A percentile compares a stretch with the other conserved stretches of the same genome.
Evolutionary conservation across 2,113 vertebrate genomes (phyloP).

Genomic region (Phalacrocorax carbo): DNA sequence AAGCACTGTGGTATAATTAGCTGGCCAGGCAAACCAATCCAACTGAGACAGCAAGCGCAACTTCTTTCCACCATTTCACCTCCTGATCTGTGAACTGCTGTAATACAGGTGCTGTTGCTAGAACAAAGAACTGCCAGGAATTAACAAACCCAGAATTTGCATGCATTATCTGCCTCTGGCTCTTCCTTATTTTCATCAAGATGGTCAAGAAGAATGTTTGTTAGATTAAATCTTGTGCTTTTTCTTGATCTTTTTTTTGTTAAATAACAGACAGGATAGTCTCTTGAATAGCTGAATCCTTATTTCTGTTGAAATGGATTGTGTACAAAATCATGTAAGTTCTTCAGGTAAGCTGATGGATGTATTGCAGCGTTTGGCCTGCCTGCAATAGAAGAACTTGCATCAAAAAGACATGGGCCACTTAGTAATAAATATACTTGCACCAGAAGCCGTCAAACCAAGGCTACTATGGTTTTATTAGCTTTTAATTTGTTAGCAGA

Average conservation of each 20-base stretch:
- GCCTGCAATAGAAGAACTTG: constrained; percentile 3
- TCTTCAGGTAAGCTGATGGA: not conserved
- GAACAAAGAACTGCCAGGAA: constrained; percentile 44
- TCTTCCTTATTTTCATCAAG: not conserved
- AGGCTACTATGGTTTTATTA: not conserved
- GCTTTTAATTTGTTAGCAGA: not conserved
- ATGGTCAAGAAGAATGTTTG: not conserved
- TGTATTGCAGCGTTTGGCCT: not conserved
- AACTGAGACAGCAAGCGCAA: not conserved
- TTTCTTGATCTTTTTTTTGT: constrained; percentile 21
- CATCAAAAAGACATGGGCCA: not conserved
- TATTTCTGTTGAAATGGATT: not conserved
- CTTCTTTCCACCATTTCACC: not conserved
- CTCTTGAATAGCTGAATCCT: constrained; percentile 24
- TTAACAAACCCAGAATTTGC: constrained; percentile 42
- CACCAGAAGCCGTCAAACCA: not conserved
- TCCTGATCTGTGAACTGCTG: not conserved
- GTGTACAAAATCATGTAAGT: not conserved
- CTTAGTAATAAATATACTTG: not conserved
- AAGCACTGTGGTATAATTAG: constrained; percentile 20
- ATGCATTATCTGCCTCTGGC: not conserved
- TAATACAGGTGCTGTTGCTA: not conserved
- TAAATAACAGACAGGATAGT: constrained; percentile 3
- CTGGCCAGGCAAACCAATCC: constrained; percentile 38
- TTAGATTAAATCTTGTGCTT: not conserved